phyloP scores from a whole-genome alignment of 2,888 invertebrate species.

The Toxonevra muliebris region DNA sequence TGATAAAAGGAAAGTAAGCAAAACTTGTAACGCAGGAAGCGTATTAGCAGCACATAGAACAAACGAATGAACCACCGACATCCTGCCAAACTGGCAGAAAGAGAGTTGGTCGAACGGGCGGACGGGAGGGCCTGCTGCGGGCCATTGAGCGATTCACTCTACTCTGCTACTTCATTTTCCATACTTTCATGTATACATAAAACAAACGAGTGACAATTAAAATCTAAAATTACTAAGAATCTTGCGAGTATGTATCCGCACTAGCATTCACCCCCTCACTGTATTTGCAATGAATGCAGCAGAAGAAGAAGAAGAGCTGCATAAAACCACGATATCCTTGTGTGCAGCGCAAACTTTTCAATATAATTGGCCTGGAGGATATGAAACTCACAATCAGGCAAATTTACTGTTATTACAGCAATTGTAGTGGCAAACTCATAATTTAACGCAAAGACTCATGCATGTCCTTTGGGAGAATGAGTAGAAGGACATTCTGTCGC shows the following conservation, averaged over 20 bases:
- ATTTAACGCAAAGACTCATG: slow-evolving; percentile 6
- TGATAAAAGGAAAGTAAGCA: neutral
- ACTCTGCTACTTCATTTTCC: neutral
- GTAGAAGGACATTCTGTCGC: neutral
- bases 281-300: neutral
- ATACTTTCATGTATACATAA: neutral
- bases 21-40: neutral
- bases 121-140: neutral
- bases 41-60: neutral
- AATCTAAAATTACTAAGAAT: slow-evolving; percentile 20
- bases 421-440: slow-evolving; percentile 34
- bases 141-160: neutral
- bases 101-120: neutral
- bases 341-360: slow-evolving; percentile 49
- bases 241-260: neutral
- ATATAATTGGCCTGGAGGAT: slow-evolving; percentile 56
- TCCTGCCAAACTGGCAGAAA: neutral
- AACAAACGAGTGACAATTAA: slow-evolving; percentile 21
- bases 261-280: neutral
- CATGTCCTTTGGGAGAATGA: neutral
- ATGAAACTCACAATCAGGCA: slow-evolving; percentile 45
- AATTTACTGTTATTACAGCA: slow-evolving; percentile 58
- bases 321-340: neutral
- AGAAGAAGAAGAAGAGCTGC: neutral
- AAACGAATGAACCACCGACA: no score